phyloP scores from a whole-genome alignment of 2,888 invertebrate genomes.

The Rutpela maculata region DNA sequence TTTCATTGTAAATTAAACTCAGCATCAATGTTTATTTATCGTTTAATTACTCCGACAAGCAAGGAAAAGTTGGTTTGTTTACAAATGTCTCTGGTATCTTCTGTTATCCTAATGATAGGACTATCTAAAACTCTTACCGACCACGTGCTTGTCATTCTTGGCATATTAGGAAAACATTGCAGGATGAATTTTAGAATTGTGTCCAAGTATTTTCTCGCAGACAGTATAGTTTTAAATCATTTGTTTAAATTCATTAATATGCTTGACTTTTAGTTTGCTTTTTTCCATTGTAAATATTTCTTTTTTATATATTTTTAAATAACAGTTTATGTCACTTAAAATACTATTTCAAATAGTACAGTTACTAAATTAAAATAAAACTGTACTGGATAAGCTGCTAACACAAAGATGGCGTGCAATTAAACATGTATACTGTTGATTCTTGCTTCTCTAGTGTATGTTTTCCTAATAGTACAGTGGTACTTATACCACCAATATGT shows the following conservation, averaged over 20 bases:
- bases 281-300: too few relatives aligned
- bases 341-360: too few relatives aligned
- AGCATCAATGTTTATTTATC: too few relatives aligned
- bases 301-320: too few relatives aligned
- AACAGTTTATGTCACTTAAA: too few relatives aligned
- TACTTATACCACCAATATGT: conserved; percentile 32
- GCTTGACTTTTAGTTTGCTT: too few relatives aligned
- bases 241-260: too few relatives aligned
- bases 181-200: too few relatives aligned
- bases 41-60: background rate
- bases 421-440: background rate
- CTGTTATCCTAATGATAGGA: conserved; percentile 52
- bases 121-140: conserved; percentile 59
- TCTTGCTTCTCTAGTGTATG: background rate
- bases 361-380: too few relatives aligned
- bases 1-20: too few relatives aligned
- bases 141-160: conserved; percentile 60
- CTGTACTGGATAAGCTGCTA: background rate
- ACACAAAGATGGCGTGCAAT: background rate
- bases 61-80: background rate
- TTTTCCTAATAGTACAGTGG: background rate
- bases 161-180: conserved; percentile 30
- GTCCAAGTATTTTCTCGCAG: too few relatives aligned
- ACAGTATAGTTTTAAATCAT: background rate
- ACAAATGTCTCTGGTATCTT: conserved; percentile 1